Conservation (phyloP, 2,797 vertebrate genomes). For the Rhinophrynus dorsalis region DNA sequence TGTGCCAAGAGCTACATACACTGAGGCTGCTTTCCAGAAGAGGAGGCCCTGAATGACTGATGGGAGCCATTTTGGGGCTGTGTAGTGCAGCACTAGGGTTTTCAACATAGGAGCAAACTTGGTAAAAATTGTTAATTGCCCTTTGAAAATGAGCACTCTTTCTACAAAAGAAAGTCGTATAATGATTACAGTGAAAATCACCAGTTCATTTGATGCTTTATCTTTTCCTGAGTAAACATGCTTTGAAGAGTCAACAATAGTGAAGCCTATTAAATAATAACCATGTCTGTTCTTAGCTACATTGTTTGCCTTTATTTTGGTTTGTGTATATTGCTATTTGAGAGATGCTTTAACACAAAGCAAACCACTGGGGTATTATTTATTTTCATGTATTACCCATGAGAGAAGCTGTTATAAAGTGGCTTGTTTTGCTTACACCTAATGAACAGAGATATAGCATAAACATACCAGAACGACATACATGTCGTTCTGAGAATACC, state of each 20-base stretch:
- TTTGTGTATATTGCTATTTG: constrained; percentile 24
- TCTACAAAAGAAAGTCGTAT: no score
- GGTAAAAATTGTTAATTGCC: no score
- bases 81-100: no score
- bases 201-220: background rate
- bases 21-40: no score
- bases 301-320: constrained; percentile 5
- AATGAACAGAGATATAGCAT: no score
- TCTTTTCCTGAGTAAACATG: background rate
- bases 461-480: background rate
- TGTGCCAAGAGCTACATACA: background rate
- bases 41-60: no score
- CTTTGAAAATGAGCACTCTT: no score
- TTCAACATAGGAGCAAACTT: no score
- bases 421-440: background rate
- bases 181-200: no score
- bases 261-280: background rate
- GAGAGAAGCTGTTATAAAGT: background rate
- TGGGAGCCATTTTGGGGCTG: no score
- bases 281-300: background rate
- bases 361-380: constrained; percentile 6
- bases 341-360: constrained; percentile 1
- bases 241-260: background rate
- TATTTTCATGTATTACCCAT: constrained; percentile 21
- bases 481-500: no score